These are phyloP conservation scores for Troides helena DNA, from an alignment of 2,888 invertebrate species.

Conservation along the genomic window DNA sequence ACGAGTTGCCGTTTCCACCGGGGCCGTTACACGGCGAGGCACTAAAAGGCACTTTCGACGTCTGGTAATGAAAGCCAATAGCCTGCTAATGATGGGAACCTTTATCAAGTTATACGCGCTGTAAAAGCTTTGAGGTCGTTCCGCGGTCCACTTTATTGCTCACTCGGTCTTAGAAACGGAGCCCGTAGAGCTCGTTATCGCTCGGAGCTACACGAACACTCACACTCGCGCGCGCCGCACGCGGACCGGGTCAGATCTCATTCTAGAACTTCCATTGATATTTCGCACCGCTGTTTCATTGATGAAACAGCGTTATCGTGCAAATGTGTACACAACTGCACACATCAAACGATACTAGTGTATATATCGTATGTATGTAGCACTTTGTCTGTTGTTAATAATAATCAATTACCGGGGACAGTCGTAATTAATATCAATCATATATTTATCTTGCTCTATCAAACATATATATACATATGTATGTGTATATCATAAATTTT, in stretches of 20 bases:
- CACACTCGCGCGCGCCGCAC: constrained; percentile 49
- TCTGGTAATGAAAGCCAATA: constrained; percentile 26
- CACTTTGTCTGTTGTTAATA: too few species aligned
- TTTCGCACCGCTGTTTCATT: constrained; percentile 71
- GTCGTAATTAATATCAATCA: too few species aligned
- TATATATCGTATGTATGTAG: not conserved
- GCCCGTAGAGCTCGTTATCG: constrained; percentile 6
- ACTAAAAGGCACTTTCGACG: constrained; percentile 29
- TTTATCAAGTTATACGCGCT: constrained; percentile 18
- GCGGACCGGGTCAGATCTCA: constrained; percentile 68
- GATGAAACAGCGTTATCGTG: constrained; percentile 49
- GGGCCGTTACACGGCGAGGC: constrained; percentile 10
- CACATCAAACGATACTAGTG: constrained; percentile 1
- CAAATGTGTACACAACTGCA: constrained; percentile 21
- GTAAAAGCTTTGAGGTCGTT: constrained; percentile 17
- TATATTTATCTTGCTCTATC: too few species aligned
- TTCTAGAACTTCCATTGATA: constrained; percentile 75
- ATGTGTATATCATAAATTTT: too few species aligned
- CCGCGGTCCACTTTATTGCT: not conserved
- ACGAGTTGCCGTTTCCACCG: constrained; percentile 26
- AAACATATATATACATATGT: too few species aligned
- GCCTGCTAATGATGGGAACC: constrained; percentile 27
- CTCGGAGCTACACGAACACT: constrained; percentile 32
- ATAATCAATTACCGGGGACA: too few species aligned
- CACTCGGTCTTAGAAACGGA: not conserved